phyloP scores from a whole-genome alignment of 2,113 vertebrate genomes.

The Synodontis membranacea region DNA sequence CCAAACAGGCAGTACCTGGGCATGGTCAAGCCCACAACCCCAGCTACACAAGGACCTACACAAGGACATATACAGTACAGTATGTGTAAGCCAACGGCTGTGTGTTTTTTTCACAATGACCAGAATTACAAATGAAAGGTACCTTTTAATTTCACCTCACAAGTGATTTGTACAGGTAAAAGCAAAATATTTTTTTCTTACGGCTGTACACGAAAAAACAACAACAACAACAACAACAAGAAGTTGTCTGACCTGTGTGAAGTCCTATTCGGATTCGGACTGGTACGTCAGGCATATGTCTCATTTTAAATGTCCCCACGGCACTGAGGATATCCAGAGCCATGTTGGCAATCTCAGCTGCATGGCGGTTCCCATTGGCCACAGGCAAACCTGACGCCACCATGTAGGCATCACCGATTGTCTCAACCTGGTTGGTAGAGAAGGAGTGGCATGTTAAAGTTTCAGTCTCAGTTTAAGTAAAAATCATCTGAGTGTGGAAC shows the following conservation, averaged over 20 bases:
- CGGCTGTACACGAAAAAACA: background rate
- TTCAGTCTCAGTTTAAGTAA: background rate
- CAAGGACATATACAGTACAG: background rate
- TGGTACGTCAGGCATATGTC: constrained; percentile 79
- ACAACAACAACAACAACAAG: too few species aligned
- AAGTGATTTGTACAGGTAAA: background rate
- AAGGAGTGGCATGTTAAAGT: background rate
- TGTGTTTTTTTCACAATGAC: background rate
- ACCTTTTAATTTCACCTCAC: background rate
- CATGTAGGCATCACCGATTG: constrained; percentile 82
- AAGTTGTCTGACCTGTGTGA: constrained; percentile 69
- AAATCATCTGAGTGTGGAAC: background rate
- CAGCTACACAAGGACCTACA: constrained; percentile 73
- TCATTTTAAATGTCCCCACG: constrained; percentile 80
- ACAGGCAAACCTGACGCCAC: constrained; percentile 77
- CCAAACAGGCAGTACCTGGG: constrained; percentile 81
- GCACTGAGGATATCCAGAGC: constrained; percentile 79
- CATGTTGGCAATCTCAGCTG: constrained; percentile 80
- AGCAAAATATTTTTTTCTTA: background rate
- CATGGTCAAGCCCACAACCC: constrained; percentile 80
- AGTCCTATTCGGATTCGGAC: constrained; percentile 78
- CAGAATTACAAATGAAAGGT: background rate
- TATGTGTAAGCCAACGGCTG: background rate
- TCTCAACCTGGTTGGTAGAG: constrained; percentile 72
- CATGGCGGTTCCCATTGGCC: constrained; percentile 72